A percentile compares a stretch with the other conserved stretches of the same genome.
Conservation (phyloP, 2,797 vertebrate species). For the Fringilla coelebs region DNA sequence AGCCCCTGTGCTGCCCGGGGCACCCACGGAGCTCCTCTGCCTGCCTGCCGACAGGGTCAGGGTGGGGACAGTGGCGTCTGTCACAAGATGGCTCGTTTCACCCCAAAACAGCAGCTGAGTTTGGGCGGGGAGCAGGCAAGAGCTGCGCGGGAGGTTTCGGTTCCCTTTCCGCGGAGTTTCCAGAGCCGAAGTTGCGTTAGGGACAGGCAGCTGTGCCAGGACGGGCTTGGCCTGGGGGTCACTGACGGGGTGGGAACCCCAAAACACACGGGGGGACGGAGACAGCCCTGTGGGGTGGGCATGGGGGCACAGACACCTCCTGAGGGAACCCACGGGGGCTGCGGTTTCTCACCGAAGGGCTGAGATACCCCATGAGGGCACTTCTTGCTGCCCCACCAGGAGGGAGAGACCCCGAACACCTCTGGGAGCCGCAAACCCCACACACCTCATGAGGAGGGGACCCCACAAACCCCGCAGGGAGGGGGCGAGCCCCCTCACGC, state of each 20-base stretch:
- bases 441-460: not conserved
- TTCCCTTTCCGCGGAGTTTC: not conserved
- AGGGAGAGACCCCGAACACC: not conserved
- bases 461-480: not conserved
- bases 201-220: not conserved
- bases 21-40: not conserved
- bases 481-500: too few species aligned
- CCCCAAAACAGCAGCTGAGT: not conserved
- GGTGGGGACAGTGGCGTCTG: rapidly evolving
- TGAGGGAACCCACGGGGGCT: not conserved
- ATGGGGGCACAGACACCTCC: not conserved
- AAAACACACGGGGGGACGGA: not conserved
- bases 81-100: not conserved
- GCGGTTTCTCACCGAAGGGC: not conserved
- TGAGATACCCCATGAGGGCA: too few species aligned
- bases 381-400: not conserved
- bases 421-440: not conserved
- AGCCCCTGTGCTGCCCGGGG: too few species aligned
- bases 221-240: not conserved
- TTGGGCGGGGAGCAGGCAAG: not conserved
- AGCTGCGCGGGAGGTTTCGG: not conserved
- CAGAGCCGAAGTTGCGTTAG: not conserved
- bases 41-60: rapidly evolving
- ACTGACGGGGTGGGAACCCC: not conserved
- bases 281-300: not conserved